A percentile compares a stretch with the other conserved stretches of the same genome.
phyloP scores from a whole-genome alignment of 2,113 vertebrate species.

The Bufo gargarizans region DNA sequence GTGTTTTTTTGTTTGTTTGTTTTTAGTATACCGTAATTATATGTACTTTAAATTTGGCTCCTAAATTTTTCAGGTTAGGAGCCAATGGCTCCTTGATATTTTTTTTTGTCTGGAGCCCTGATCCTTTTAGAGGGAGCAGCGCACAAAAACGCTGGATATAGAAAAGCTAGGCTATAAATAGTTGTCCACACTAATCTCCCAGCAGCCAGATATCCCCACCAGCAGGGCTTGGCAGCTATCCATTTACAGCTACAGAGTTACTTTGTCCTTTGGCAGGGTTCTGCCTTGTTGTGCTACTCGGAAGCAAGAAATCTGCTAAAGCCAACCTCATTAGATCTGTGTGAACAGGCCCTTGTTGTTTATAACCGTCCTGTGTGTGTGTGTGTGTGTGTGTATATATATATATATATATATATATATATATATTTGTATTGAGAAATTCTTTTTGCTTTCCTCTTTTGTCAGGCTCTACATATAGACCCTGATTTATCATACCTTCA shows the following conservation, averaged over 20 bases:
- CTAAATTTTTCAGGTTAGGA: no score
- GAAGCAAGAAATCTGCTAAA: not conserved
- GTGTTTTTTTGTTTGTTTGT: no score
- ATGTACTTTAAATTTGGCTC: no score
- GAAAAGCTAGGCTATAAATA: conserved; percentile 43
- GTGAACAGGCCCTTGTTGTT: not conserved
- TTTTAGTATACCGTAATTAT: no score
- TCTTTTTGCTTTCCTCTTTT: no score
- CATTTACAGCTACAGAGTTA: not conserved
- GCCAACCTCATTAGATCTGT: not conserved
- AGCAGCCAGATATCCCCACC: conserved; percentile 37
- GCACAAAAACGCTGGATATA: conserved; percentile 16
- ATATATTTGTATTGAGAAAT: no score
- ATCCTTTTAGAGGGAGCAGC: not conserved
- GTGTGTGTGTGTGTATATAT: no score
- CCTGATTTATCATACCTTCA: no score
- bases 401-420: no score
- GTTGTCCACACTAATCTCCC: conserved; percentile 3
- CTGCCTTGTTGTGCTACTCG: not conserved
- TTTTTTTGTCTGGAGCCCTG: no score
- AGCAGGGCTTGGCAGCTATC: conserved; percentile 14
- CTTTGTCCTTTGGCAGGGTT: conserved; percentile 8
- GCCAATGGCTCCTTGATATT: no score
- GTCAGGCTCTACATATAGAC: no score
- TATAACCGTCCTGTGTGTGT: not conserved